Evolutionary conservation across 1,140 invertebrate genomes (phyloP).

Genomic region (Vanessa tameamea): DNA sequence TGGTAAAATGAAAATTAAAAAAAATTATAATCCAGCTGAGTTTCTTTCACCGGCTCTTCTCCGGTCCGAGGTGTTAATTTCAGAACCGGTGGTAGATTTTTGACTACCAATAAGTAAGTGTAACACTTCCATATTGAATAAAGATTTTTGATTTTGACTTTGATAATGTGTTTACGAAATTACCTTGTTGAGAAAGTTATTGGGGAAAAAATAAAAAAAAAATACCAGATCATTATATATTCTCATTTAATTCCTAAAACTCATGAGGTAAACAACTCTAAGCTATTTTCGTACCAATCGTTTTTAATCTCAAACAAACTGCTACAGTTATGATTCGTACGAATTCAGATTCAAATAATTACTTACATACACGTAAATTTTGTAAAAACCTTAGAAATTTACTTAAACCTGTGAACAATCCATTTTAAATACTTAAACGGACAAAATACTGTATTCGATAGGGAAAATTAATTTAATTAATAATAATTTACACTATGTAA

Average conservation of each 20-base stretch:
- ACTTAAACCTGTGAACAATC: conserved; percentile 51
- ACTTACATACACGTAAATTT: conserved; percentile 30
- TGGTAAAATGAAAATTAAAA: no score
- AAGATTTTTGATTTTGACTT: no score
- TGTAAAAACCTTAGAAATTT: conserved; percentile 31
- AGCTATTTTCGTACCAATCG: conserved; percentile 69
- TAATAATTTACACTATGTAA: conserved; percentile 73
- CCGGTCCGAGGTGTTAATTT: no score
- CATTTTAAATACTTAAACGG: conserved; percentile 49
- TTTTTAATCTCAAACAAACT: conserved; percentile 60
- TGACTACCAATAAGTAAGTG: no score
- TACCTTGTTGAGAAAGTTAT: not conserved
- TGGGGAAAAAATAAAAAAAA: conserved; percentile 39
- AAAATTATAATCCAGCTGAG: no score
- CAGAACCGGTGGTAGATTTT: no score
- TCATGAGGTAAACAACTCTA: conserved; percentile 80
- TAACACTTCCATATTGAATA: no score
- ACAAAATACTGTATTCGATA: conserved; percentile 57
- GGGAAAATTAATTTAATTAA: conserved; percentile 59
- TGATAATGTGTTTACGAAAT: not conserved
- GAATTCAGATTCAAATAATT: conserved; percentile 30
- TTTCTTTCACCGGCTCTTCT: no score
- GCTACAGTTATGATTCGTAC: conserved; percentile 40
- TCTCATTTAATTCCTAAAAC: conserved; percentile 78
- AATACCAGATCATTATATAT: conserved; percentile 58